Evolutionary conservation across 2,113 vertebrate genomes (phyloP).

Genomic region (Felis chaus): DNA sequence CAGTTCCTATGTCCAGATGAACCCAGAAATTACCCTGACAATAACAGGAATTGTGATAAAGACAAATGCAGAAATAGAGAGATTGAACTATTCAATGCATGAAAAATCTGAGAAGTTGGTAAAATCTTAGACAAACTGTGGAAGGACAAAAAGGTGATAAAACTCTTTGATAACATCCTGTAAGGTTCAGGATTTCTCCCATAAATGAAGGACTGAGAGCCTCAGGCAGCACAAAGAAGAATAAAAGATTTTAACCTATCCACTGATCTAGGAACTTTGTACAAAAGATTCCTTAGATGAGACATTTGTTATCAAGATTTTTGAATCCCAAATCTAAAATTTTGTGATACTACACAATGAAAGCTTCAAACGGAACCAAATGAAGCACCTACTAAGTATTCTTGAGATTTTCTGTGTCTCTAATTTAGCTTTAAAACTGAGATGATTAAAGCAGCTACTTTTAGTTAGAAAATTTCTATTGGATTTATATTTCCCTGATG

Average conservation of each 20-base stretch:
- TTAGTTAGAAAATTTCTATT: background rate
- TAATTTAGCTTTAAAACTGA: slow-evolving; percentile 33
- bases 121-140: background rate
- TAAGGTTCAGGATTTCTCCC: background rate
- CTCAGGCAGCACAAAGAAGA: background rate
- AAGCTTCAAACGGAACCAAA: background rate
- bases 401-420: background rate
- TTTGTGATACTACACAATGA: background rate
- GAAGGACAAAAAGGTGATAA: background rate
- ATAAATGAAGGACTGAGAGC: background rate
- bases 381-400: background rate
- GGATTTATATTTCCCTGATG: too few species aligned
- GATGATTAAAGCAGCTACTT: background rate
- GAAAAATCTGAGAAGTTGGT: background rate
- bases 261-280: background rate
- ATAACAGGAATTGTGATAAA: background rate
- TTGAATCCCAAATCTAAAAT: background rate
- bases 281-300: background rate
- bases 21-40: background rate
- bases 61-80: background rate
- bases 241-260: background rate
- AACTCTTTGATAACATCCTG: background rate
- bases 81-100: background rate
- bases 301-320: background rate
- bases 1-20: background rate